Percentiles rank a stretch among this genome's conserved stretches.
phyloP scores from a whole-genome alignment of 2,113 vertebrate species.

The Gallinago media region DNA sequence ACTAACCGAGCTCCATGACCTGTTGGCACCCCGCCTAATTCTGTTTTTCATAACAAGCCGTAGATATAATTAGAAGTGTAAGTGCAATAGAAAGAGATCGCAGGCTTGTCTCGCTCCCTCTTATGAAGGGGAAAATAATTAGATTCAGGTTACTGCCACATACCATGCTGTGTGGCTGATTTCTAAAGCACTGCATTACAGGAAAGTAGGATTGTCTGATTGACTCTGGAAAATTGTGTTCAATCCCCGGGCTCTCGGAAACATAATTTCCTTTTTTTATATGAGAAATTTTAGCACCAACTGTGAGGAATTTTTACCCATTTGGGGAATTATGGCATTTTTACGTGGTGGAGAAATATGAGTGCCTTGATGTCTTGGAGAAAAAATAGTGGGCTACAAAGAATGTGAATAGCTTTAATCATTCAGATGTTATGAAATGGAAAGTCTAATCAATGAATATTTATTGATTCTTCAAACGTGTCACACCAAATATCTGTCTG shows the following conservation, averaged over 20 bases:
- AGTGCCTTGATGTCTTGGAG: not conserved
- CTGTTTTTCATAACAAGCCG: not conserved
- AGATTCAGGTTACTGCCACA: not conserved
- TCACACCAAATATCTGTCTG: not conserved
- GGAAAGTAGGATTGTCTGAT: not conserved
- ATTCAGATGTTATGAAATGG: not conserved
- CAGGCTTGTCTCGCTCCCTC: not conserved
- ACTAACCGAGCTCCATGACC: not conserved
- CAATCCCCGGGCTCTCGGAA: conserved; percentile 5
- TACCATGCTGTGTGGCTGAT: not conserved
- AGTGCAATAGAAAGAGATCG: not conserved
- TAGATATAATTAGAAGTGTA: not conserved
- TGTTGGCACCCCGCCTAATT: not conserved
- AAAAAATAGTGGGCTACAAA: not conserved
- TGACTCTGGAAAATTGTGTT: conserved; percentile 23
- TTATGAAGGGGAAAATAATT: conserved; percentile 2
- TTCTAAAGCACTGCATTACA: not conserved
- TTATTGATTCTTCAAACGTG: not conserved
- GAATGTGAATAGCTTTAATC: not conserved
- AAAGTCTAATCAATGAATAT: not conserved
- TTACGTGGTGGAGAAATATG: not conserved
- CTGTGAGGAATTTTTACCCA: not conserved
- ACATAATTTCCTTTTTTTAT: conserved; percentile 14
- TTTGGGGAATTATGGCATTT: conserved; percentile 19
- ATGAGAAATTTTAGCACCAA: conserved; percentile 13